Conservation (phyloP, 64 coral and sea anemone species). For the Trachythela sp. region DNA sequence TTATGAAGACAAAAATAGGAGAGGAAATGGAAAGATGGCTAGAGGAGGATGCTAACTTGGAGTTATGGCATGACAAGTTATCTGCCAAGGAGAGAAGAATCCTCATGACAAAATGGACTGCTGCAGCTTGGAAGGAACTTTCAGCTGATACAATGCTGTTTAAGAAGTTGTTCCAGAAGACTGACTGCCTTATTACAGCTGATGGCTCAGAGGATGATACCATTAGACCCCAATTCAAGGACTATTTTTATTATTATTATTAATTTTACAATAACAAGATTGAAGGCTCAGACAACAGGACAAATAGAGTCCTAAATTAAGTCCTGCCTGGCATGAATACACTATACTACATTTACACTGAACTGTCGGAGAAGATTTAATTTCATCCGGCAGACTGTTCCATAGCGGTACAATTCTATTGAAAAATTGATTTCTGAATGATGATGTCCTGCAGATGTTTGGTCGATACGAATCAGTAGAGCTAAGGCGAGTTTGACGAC, state of each 20-base stretch:
- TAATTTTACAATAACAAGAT: neutral
- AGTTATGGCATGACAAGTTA: conserved; percentile 33
- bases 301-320: no score
- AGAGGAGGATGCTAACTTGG: conserved; percentile 35
- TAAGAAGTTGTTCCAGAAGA: conserved; percentile 33
- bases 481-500: no score
- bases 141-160: neutral
- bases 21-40: conserved; percentile 34
- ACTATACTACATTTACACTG: no score
- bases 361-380: no score
- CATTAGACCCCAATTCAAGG: conserved; percentile 11
- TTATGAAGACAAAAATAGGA: conserved; percentile 24
- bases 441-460: no score
- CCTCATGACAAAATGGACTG: conserved; percentile 40
- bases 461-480: no score
- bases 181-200: neutral
- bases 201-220: neutral
- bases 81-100: conserved; percentile 1
- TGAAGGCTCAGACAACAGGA: no score
- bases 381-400: no score
- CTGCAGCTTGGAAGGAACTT: conserved; percentile 23
- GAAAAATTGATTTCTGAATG: no score
- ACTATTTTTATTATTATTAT: neutral
- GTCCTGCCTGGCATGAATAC: no score
- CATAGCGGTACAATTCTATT: no score